Percentiles rank a stretch among this genome's conserved stretches.
These are phyloP conservation scores for Silurus aristotelis DNA, from an alignment of 2,797 vertebrate species.

Conservation along the genomic window DNA sequence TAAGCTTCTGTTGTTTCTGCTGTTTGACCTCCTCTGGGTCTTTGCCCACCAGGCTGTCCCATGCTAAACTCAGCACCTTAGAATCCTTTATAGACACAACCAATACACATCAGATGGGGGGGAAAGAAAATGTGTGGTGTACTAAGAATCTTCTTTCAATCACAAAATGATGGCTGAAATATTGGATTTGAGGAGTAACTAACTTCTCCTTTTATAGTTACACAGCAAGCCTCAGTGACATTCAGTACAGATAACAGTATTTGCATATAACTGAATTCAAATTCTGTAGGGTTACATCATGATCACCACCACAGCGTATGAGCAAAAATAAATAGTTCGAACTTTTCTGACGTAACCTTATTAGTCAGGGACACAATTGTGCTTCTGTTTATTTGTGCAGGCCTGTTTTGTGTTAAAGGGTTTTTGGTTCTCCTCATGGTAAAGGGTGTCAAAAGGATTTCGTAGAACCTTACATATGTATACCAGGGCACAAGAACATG, in stretches of 20 bases:
- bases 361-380: neutral
- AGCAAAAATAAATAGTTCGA: neutral
- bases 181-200: neutral
- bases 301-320: neutral
- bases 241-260: neutral
- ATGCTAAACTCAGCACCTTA: slow-evolving; percentile 62
- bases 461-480: neutral
- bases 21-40: slow-evolving; percentile 61
- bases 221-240: neutral
- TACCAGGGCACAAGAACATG: neutral
- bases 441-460: neutral
- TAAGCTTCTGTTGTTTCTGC: slow-evolving; percentile 62
- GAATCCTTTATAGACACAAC: slow-evolving; percentile 58
- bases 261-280: slow-evolving; percentile 11
- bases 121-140: neutral
- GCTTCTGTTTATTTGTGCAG: neutral
- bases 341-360: neutral
- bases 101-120: slow-evolving; percentile 38
- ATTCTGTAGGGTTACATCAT: neutral
- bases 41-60: slow-evolving; percentile 64
- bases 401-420: neutral
- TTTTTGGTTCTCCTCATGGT: neutral
- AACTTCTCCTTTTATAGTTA: neutral
- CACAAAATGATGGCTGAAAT: neutral
- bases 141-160: neutral